phyloP scores from a whole-genome alignment of 2,888 invertebrate species.

The Alloscopus bannaensis region DNA sequence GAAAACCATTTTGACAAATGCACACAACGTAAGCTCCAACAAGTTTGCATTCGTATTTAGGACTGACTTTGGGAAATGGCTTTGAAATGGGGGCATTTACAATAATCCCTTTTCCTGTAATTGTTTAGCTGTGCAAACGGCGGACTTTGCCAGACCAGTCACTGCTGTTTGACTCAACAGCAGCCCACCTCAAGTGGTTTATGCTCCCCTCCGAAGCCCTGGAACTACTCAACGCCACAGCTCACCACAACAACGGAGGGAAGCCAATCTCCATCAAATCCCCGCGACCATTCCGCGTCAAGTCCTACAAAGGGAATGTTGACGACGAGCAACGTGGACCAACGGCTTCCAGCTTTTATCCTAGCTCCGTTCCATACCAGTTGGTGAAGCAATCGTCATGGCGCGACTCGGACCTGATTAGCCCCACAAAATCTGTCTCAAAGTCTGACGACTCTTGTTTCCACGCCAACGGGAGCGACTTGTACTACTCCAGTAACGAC shows the following conservation, averaged over 20 bases:
- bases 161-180: conserved; percentile 82
- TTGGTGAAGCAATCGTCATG: conserved; percentile 64
- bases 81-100: not conserved
- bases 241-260: conserved; percentile 21
- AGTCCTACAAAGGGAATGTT: conserved; percentile 38
- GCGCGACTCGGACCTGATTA: conserved; percentile 39
- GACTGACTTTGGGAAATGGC: not conserved
- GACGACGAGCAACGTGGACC: conserved; percentile 34
- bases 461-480: conserved; percentile 63
- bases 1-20: conserved; percentile 85
- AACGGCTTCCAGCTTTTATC: conserved; percentile 34
- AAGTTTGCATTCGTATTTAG: no score
- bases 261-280: conserved; percentile 45
- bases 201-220: conserved; percentile 92
- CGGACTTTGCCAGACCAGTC: conserved; percentile 85
- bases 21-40: conserved; percentile 79
- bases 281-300: conserved; percentile 60
- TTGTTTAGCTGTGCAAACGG: conserved; percentile 81
- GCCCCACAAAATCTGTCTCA: conserved; percentile 35
- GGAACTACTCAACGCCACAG: conserved; percentile 79
- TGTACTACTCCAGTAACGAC: conserved; percentile 66
- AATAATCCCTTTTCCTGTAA: conserved; percentile 6
- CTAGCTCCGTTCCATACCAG: conserved; percentile 65
- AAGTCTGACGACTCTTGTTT: conserved; percentile 59
- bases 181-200: conserved; percentile 89